phyloP scores from a whole-genome alignment of 92 coral and sea anemone genomes.

The Siderastrea siderea region DNA sequence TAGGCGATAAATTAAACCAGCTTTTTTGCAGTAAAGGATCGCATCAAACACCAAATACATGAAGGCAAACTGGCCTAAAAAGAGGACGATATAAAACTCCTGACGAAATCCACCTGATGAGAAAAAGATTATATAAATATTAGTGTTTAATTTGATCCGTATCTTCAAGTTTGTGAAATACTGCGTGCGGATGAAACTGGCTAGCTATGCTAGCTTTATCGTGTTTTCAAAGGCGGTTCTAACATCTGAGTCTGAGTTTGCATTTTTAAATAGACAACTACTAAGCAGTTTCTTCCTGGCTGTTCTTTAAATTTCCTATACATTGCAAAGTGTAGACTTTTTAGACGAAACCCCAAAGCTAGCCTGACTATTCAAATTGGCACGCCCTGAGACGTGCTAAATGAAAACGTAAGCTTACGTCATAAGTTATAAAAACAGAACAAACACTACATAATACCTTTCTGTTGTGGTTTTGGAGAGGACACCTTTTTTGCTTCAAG shows the following conservation, averaged over 20 bases:
- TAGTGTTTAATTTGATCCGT: background rate
- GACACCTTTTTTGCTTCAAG: constrained; percentile 27
- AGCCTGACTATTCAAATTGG: background rate
- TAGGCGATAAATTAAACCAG: constrained; percentile 67
- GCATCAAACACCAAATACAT: constrained; percentile 77
- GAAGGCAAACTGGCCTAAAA: constrained; percentile 69
- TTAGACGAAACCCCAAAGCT: no score
- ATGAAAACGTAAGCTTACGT: background rate
- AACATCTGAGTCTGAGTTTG: no score
- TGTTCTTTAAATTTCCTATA: no score
- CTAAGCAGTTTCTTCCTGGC: no score
- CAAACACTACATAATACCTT: constrained; percentile 3
- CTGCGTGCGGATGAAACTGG: background rate
- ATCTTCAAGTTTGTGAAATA: background rate
- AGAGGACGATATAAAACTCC: constrained; percentile 41
- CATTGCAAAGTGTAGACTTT: no score
- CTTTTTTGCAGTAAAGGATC: constrained; percentile 70
- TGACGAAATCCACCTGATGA: constrained; percentile 28
- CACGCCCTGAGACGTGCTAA: background rate
- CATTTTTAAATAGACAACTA: no score
- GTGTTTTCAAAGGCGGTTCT: background rate
- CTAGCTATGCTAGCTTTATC: background rate
- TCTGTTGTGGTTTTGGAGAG: constrained; percentile 10
- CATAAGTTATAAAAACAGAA: no score
- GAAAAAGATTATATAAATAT: background rate